Percentiles rank a stretch among this genome's conserved stretches.
Conservation (phyloP, 2,888 invertebrate species). For the Drosophila pegasa region DNA sequence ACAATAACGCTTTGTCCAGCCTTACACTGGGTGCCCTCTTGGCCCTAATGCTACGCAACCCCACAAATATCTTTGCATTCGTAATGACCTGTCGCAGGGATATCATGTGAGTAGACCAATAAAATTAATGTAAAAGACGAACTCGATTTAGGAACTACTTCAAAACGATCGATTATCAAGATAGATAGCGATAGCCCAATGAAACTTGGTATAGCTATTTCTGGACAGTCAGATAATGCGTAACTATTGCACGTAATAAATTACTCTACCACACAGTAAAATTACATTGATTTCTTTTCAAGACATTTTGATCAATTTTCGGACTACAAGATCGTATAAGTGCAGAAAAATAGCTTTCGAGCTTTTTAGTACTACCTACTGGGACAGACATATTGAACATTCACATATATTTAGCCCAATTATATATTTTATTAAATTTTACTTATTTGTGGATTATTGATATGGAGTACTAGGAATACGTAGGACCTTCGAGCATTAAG, state of each 20-base stretch:
- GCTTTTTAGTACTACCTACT: too few species aligned
- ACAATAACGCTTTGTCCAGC: slow-evolving; percentile 67
- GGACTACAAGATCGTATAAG: too few species aligned
- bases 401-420: too few species aligned
- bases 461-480: too few species aligned
- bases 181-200: background rate
- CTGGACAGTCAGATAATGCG: background rate
- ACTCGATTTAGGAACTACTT: background rate
- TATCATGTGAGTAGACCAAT: slow-evolving; percentile 70
- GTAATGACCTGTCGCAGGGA: slow-evolving; percentile 79
- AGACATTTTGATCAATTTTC: too few species aligned
- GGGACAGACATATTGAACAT: too few species aligned
- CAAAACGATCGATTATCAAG: background rate
- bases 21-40: slow-evolving; percentile 71
- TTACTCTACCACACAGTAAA: too few species aligned
- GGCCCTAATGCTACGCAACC: slow-evolving; percentile 76
- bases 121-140: background rate
- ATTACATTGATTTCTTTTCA: slow-evolving; percentile 3
- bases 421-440: too few species aligned
- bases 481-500: too few species aligned
- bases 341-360: too few species aligned
- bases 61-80: slow-evolving; percentile 74
- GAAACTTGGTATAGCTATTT: background rate
- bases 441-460: too few species aligned
- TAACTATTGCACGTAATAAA: background rate